Evolutionary conservation across 2,888 invertebrate species (phyloP).

Genomic region (Lepidochrysops patricia): DNA sequence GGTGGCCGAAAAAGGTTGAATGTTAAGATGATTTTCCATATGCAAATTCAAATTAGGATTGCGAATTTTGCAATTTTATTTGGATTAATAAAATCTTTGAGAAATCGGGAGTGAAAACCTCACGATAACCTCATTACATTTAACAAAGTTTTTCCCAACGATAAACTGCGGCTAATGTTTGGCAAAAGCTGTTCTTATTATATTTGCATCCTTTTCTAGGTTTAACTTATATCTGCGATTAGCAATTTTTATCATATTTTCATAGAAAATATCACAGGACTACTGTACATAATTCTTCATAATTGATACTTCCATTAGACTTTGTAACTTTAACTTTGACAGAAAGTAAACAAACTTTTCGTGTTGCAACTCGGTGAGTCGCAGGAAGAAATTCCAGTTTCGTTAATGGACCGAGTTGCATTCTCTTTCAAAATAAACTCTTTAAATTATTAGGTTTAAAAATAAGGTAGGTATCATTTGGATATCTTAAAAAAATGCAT

Average conservation of each 20-base stretch:
- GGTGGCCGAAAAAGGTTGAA: background rate
- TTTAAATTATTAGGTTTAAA: background rate
- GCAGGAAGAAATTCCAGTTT: background rate
- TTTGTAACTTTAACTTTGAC: background rate
- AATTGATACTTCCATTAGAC: background rate
- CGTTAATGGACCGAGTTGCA: background rate
- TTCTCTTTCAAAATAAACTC: background rate
- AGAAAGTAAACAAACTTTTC: background rate
- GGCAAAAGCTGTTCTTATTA: too few species aligned
- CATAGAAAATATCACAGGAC: background rate
- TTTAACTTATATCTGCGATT: too few species aligned
- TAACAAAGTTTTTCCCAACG: too few species aligned
- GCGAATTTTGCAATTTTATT: too few species aligned
- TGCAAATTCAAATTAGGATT: too few species aligned
- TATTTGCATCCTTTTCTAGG: too few species aligned
- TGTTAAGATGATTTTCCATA: background rate
- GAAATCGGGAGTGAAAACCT: too few species aligned
- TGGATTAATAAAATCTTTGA: too few species aligned
- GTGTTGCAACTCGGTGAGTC: background rate
- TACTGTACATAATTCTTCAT: background rate
- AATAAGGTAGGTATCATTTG: background rate
- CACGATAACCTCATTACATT: too few species aligned
- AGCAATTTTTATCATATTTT: too few species aligned
- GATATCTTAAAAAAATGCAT: background rate
- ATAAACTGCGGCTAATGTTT: too few species aligned